These are phyloP conservation scores for Mactromeris polynyma DNA, from an alignment of 2,888 invertebrate genomes.

Conservation along the genomic window DNA sequence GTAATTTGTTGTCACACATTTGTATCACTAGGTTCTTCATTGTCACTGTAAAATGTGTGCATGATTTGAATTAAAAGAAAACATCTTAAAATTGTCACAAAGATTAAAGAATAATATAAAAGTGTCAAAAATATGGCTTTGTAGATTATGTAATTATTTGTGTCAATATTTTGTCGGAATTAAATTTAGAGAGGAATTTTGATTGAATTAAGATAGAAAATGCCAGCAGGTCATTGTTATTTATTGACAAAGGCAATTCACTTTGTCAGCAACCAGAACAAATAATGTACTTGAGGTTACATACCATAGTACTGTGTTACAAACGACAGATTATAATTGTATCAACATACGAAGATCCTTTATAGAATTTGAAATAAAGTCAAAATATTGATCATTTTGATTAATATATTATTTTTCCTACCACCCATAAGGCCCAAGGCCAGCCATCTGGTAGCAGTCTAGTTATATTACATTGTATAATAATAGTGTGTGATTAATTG, in stretches of 20 bases:
- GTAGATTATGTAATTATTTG: background rate
- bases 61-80: constrained; percentile 18
- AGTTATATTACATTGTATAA: too few relatives aligned
- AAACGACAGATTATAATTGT: background rate
- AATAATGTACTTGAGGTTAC: background rate
- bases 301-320: background rate
- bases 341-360: background rate
- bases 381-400: background rate
- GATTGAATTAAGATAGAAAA: constrained; percentile 28
- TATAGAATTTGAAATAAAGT: background rate
- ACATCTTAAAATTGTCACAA: background rate
- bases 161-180: constrained; percentile 11
- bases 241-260: background rate
- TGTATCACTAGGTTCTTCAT: background rate
- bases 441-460: too few relatives aligned
- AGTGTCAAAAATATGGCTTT: constrained; percentile 2
- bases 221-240: background rate
- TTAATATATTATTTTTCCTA: constrained; percentile 15
- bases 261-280: background rate
- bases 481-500: too few relatives aligned
- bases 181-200: background rate
- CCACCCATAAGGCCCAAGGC: background rate
- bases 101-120: constrained; percentile 8
- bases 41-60: background rate
- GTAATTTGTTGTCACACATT: background rate